Conservation (phyloP, 2,797 vertebrate species). For the Graptemys geographica region DNA sequence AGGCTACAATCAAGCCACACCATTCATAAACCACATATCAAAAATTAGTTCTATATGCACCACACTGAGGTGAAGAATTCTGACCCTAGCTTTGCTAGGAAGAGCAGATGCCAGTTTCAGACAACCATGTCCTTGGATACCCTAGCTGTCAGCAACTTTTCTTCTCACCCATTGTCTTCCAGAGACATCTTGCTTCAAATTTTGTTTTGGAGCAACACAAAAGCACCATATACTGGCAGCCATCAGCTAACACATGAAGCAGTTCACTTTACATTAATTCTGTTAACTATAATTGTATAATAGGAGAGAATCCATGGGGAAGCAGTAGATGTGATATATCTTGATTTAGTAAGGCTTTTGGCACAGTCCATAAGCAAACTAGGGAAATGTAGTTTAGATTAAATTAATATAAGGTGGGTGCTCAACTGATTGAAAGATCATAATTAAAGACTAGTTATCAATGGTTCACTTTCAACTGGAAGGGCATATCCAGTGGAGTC, state of each 20-base stretch:
- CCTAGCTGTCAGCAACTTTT: not conserved
- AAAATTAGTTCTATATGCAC: not conserved
- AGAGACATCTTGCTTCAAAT: not conserved
- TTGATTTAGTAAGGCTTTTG: not conserved
- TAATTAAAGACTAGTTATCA: not conserved
- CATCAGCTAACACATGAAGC: not conserved
- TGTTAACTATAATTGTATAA: too few species aligned
- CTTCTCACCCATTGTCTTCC: not conserved
- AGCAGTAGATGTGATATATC: too few species aligned
- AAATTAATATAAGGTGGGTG: not conserved
- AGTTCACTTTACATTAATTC: too few species aligned
- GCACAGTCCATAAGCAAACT: not conserved
- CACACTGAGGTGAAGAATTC: not conserved
- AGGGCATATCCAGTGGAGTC: not conserved
- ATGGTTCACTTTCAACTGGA: not conserved
- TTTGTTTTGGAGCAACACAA: not conserved
- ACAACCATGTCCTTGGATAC: not conserved
- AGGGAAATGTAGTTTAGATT: not conserved
- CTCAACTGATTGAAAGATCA: not conserved
- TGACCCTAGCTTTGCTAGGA: not conserved
- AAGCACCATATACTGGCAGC: not conserved
- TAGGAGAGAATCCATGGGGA: not conserved
- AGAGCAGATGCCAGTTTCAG: not conserved
- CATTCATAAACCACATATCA: accelerated
- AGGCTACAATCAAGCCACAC: not conserved